Conservation (phyloP, 2,113 vertebrate species). For the Polypterus bichir region DNA sequence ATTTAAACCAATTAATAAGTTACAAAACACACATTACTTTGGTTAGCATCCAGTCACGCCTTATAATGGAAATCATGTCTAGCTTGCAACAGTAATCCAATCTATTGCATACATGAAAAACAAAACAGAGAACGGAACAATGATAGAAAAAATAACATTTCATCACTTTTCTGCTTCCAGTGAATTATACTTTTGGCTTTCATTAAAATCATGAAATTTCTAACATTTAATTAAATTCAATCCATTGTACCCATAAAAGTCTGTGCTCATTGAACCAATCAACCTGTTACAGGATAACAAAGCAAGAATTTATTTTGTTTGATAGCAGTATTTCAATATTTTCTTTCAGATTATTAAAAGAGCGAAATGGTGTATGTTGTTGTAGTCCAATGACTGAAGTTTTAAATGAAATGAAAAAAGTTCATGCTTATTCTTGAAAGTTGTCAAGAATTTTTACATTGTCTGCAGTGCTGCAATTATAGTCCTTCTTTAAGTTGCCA, state of each 20-base stretch:
- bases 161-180: neutral
- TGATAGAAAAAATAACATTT: slow-evolving; percentile 10
- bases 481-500: too few species aligned
- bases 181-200: neutral
- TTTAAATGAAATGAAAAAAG: too few species aligned
- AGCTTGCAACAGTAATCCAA: slow-evolving; percentile 6
- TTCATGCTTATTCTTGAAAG: too few species aligned
- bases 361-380: too few species aligned
- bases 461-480: too few species aligned
- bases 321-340: too few species aligned
- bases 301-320: too few species aligned
- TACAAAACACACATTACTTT: too few species aligned
- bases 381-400: too few species aligned
- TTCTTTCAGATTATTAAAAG: too few species aligned
- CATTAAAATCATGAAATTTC: slow-evolving; percentile 2
- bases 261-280: neutral
- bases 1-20: too few species aligned
- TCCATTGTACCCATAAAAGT: neutral
- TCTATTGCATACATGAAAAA: slow-evolving; percentile 2
- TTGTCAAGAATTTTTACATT: too few species aligned
- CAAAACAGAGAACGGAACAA: slow-evolving; percentile 15
- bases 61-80: slow-evolving; percentile 10
- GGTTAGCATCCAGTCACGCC: neutral
- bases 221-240: slow-evolving; percentile 10
- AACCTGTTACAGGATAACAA: neutral